Evolutionary conservation across 2,113 vertebrate species (phyloP), one percentile per base, ranked within the genome.

Genomic region (Alethe castanea): DNA sequence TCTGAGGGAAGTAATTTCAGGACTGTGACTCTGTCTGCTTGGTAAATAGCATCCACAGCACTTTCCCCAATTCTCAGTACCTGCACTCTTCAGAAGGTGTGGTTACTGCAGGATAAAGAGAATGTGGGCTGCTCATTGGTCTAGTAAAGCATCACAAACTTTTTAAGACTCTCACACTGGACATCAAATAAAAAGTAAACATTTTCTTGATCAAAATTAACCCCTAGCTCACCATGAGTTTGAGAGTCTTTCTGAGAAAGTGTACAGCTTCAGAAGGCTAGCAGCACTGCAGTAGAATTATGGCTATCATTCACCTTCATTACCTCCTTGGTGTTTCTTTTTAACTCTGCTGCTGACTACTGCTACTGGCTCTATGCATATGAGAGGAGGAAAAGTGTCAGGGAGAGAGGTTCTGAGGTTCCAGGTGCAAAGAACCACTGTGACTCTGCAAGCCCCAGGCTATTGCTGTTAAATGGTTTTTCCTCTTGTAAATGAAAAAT

Each of bases 71-170:
- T 24, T 84, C 91, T 97, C 88, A 59, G 38, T 50, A 66, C 73
- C 38, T 48, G 62, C 28, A 5, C 31, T 8, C 87, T 94, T 94
- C 66, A 81, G 42, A 96, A 98, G 87, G 96, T 97, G 95, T 89
- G 94, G 91, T 96, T 95, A 82, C 94, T 72, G 60, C 64, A 87
- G 94, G 88, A 86, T 93, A 94, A 97, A 95, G 76, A 98, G 92
- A 97, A 87, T 52, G 24, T 11, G 11, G 57, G 36, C 81, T 92
- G 81, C 80, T 85, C 83, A 86, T 92, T 16, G 40, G 92, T 70
- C 69, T 97, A 84, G 92, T 92, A 88, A 95, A 88, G 71, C 13
- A 16, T 72, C 81, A 31, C 53, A 95, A 81, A 91, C 53, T 93
- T 97, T 81, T 80, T 87, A 72, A 85, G 81, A 47, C 64, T 79